Conservation (phyloP, 2,797 vertebrate species). For the Sebastes ruberrimus region DNA sequence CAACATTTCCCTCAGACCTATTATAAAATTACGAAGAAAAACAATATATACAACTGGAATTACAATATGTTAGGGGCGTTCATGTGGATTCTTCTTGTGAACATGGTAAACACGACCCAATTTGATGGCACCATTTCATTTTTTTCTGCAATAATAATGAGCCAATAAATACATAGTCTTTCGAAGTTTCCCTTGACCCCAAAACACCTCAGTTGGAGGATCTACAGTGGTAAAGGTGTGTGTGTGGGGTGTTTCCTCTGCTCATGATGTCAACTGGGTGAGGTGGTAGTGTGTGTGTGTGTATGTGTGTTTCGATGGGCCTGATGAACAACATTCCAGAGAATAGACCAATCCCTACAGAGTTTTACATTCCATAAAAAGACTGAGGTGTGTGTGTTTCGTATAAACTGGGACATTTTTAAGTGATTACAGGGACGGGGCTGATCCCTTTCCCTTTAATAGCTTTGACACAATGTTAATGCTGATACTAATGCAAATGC, state of each 20-base stretch:
- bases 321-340: slow-evolving; percentile 74
- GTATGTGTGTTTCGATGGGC: slow-evolving; percentile 58
- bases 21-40: too few species aligned
- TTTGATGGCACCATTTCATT: not conserved
- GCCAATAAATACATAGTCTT: not conserved
- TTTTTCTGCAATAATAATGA: not conserved
- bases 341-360: slow-evolving; percentile 35
- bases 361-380: slow-evolving; percentile 28
- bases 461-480: not conserved
- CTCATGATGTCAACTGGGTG: slow-evolving; percentile 39
- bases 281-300: slow-evolving; percentile 10
- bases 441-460: not conserved
- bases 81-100: too few species aligned
- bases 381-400: not conserved
- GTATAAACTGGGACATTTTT: not conserved
- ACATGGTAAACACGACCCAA: too few species aligned
- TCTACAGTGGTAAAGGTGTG: not conserved
- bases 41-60: too few species aligned
- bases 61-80: too few species aligned
- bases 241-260: slow-evolving; percentile 43
- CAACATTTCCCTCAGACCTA: too few species aligned
- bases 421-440: not conserved
- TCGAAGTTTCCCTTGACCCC: not conserved
- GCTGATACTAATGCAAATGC: not conserved
- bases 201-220: not conserved